phyloP scores from a whole-genome alignment of 2,113 vertebrate genomes.

The Pachyramphus minor region DNA sequence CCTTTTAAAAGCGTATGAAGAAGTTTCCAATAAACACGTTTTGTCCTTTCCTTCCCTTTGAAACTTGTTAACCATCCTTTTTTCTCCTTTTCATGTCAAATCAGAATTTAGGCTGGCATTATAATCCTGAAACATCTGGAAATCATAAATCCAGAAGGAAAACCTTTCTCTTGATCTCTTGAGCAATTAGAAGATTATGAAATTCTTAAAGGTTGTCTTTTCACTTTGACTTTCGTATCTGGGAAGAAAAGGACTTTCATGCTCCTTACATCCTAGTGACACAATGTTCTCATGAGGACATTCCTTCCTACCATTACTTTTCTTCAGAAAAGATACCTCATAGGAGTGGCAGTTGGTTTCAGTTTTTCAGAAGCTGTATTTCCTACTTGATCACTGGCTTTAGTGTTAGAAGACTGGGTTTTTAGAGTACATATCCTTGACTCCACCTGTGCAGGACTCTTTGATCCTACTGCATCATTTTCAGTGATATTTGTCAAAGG shows the following conservation, averaged over 20 bases:
- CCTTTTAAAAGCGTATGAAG: neutral
- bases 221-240: neutral
- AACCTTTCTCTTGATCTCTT: neutral
- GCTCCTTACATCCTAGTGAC: neutral
- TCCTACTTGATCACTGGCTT: neutral
- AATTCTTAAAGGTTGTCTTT: constrained; percentile 17
- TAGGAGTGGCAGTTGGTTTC: neutral
- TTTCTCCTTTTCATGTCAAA: neutral
- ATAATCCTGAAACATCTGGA: constrained; percentile 15
- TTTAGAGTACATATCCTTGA: neutral
- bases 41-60: neutral
- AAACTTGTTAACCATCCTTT: neutral
- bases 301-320: neutral
- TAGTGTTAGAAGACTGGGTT: neutral
- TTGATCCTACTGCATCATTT: neutral
- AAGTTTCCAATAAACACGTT: neutral
- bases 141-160: constrained; percentile 9
- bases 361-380: neutral
- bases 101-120: neutral
- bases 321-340: neutral
- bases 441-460: neutral
- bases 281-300: neutral
- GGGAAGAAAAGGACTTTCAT: neutral
- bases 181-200: neutral
- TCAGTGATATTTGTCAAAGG: neutral